Base-by-base conservation (phyloP, 1,140 invertebrate genomes). In the Drosophila santomea region DNA sequence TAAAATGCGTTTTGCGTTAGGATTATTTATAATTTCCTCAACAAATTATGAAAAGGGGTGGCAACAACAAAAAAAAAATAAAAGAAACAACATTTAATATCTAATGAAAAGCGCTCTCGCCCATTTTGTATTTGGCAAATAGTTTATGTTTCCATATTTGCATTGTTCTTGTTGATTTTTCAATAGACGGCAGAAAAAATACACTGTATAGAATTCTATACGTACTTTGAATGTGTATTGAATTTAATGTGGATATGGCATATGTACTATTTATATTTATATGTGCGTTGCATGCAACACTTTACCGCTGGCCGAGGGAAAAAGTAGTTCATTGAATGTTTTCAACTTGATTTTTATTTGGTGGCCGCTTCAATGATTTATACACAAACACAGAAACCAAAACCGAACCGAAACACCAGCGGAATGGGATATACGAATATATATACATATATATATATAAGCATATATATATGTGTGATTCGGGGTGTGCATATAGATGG, bases 241-340 rank as follows among this genome's bases (percentile, higher is more conserved):
- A 73, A 43, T 50, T 76, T 50, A 39, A 76, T 69, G 61, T 57
- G 44, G 23, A 60, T 74, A 76, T 76, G 48, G 73, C 61, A 74
- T 74, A 66, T 75, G 72, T 66, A 64, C 67, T 58, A 51, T 44
- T 17, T 61, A 32, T 58, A 50, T 64, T 36, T 56, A 52, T 61
- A 43, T 44, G 45, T n/a, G n/a, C 56, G 59, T 74, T 79, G 71
- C 66, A 75, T 56, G 80, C 60, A 41, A 72, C 74, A 76, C 72
- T 75, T 67, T 74, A 15, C 55, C 20, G 38, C 36, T 41, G 59
- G 58, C 43, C 41, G 56, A 60, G 48, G 59, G 50, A 50, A 89
- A 88, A 89, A 84, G 85, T 89, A 89, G 84, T 89, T 89, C 84
- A 89, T 89, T 89, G 84, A 89, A 89, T 89, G 79, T 84, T 80